Evolutionary conservation across 2,797 vertebrate species (phyloP), one percentile per base, ranked within the genome.

Genomic region (Pelobates cultripes): DNA sequence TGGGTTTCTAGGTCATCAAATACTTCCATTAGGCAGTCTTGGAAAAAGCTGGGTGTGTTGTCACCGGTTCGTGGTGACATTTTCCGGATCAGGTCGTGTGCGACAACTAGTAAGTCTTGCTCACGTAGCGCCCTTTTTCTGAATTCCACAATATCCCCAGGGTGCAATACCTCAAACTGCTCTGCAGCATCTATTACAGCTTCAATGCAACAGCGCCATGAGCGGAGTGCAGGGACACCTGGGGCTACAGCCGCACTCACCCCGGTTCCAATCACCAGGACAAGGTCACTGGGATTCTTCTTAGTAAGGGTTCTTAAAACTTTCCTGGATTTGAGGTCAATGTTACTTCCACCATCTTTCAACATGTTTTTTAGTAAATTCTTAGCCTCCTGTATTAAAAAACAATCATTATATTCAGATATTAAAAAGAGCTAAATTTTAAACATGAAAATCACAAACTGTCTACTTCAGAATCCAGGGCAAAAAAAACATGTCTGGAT

Each of bases 11-110:
- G 82, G 73, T 70, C 88, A 76, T 92, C 92, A 7, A 93, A 93
- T 2, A 93, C 81, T 70, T 93, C 92, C 91, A 93, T 93, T 42
- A 92, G 77, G 81, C 93, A 94, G 53, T 93, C 91, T 86, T 93
- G 91, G 90, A 93, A 93, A 87, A 93, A 93, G 88, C 69, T 93
- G 63, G 92, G 92, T 82, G 92, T 93, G 0, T 80, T 87, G 81
- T 92, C 91, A 0, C 91, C 91, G 0, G 90, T 92, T 0, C 89
- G 88, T 91, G 92, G 91, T 0, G 93, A 93, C 91, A 93, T 92
- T 81, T 93, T 93, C 75, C 92, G 88, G 87, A 93, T 92, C 44
- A 93, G 87, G 43, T 93, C 92, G 1, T 91, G 92, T 4, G 92
- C 92, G 2, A 92, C 91, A 2, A 94, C 91, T 28, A 93, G 89